Conservation (phyloP, 2,113 vertebrate species). For the Phalacrocorax pelagicus region DNA sequence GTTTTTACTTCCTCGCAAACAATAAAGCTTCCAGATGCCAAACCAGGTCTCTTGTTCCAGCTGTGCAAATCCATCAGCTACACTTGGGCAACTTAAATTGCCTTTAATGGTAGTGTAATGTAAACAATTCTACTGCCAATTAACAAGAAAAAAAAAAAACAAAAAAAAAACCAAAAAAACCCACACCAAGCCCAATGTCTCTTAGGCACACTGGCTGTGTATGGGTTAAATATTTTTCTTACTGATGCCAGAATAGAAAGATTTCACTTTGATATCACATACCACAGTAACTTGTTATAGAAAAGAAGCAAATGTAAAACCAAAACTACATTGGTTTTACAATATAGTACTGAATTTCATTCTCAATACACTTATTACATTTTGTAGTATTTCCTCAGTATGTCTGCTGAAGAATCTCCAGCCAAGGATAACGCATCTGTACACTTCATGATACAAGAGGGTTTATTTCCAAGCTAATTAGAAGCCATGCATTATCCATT, state of each 20-base stretch:
- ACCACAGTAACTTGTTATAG: not conserved
- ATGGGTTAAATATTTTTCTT: not conserved
- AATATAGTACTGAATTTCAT: not conserved
- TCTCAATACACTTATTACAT: not conserved
- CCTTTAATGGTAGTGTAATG: not conserved
- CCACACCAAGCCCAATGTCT: not conserved
- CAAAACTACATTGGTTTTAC: not conserved
- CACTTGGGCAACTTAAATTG: not conserved
- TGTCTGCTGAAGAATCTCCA: conserved; percentile 30
- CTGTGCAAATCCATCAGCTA: conserved; percentile 12
- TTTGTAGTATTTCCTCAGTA: conserved; percentile 40
- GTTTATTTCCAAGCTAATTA: conserved; percentile 55
- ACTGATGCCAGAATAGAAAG: not conserved
- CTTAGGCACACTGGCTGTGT: not conserved
- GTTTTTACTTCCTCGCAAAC: not conserved
- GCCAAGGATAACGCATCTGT: not conserved
- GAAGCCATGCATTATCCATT: conserved; percentile 43
- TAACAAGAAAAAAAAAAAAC: not conserved
- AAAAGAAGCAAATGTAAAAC: not conserved
- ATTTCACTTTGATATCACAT: not conserved
- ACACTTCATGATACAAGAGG: conserved; percentile 1
- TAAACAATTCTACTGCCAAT: not conserved
- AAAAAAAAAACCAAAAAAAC: rapidly evolving
- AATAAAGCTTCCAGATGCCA: not conserved
- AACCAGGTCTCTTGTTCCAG: not conserved